Base-by-base conservation (phyloP, 2,113 vertebrate genomes). In the Perca flavescens region DNA sequence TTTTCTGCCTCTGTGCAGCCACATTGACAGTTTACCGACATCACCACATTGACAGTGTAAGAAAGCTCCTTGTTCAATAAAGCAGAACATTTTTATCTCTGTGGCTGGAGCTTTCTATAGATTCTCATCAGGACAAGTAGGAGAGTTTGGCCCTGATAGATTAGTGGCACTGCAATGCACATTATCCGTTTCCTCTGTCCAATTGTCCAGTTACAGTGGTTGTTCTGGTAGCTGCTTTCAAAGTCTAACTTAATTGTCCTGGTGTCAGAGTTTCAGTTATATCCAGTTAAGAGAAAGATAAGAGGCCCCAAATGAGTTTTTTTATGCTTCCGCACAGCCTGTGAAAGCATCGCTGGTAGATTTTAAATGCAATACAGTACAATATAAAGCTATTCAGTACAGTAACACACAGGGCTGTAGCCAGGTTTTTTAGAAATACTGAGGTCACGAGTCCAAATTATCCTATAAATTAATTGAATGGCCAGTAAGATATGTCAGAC, bases 221-320 rank as follows among this genome's bases (percentile, higher is more conserved):
- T 15, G 2, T 28, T 69, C 28, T 54, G 2, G 40, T 19, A 5
- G 22, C 36, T 28, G n/a, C 53, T 72, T 28, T 58, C 40, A 73
- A 9, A 49, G 17, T 40, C 14, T 63, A 43, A 22, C 25, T 76
- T 76, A 36, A 40, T 0, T n/a, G 0, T 67, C 36, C 25, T 11
- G 46, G 36, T 66, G 77, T 69, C 57, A 62, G 36, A 56, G 49
- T 57, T 56, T 58, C 70, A 50, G 46, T 60, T 65, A 10, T 13
- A 34, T n/a, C 60, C 60, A 12, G 21, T 28, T 15, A 50, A 65
- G 28, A 28, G 57, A 16, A 58, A 54, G 15, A 50, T 50, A 50
- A 54, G 52, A 11, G 19, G 21, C 40, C 40, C 43, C 3, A 64
- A 50, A 19, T 22, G 0, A 34, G 12, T 36, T 1, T 36, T 36